These are phyloP conservation scores for Andricus quercusramuli DNA, from an alignment of 2,888 invertebrate genomes.

Conservation along the genomic window DNA sequence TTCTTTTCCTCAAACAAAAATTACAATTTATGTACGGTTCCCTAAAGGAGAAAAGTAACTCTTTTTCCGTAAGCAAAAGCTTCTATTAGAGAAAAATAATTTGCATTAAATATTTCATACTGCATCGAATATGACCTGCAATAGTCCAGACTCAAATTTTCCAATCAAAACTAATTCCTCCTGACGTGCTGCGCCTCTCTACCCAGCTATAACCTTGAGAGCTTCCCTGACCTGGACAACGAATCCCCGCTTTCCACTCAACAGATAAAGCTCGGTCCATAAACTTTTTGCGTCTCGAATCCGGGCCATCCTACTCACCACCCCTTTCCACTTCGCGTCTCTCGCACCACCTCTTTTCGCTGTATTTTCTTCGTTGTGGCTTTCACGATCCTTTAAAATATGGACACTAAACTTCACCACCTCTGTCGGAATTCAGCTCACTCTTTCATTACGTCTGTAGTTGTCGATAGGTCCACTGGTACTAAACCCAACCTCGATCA, in stretches of 20 bases:
- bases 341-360: conserved; percentile 38
- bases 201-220: background rate
- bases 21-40: too few species aligned
- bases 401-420: conserved; percentile 13
- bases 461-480: background rate
- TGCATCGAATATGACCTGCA: too few species aligned
- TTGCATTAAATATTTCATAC: too few species aligned
- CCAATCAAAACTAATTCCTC: background rate
- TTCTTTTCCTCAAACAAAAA: too few species aligned
- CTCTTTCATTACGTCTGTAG: background rate
- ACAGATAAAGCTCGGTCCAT: conserved; percentile 8
- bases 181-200: background rate
- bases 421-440: background rate
- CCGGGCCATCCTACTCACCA: conserved; percentile 15
- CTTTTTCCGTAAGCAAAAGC: too few species aligned
- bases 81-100: too few species aligned
- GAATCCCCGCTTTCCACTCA: background rate
- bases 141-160: too few species aligned
- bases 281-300: conserved; percentile 13
- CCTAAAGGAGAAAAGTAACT: too few species aligned
- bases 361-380: conserved; percentile 45
- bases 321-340: conserved; percentile 20
- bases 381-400: conserved; percentile 25
- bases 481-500: conserved; percentile 22
- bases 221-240: conserved; percentile 16